Conservation (phyloP, 2,113 vertebrate species). For the Rana temporaria region DNA sequence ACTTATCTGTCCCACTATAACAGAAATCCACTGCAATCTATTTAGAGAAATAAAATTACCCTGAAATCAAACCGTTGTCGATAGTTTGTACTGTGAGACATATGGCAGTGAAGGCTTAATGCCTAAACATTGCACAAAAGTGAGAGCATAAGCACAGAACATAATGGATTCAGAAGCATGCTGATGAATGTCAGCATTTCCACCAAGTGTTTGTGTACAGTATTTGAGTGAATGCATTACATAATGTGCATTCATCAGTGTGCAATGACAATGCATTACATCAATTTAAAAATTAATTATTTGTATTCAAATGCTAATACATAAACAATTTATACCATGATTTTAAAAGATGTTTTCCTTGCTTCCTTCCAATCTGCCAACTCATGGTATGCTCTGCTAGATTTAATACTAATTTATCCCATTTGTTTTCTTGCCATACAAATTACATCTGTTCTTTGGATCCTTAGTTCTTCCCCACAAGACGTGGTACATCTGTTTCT, state of each 20-base stretch:
- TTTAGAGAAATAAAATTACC: slow-evolving; percentile 30
- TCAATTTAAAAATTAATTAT: slow-evolving; percentile 33
- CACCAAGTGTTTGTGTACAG: background rate
- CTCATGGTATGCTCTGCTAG: background rate
- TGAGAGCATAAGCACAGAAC: slow-evolving; percentile 16
- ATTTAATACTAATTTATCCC: background rate
- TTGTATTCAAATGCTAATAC: slow-evolving; percentile 18
- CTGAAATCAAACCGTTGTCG: background rate
- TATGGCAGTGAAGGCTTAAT: background rate
- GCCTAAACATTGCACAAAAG: slow-evolving; percentile 8
- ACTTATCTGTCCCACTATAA: background rate
- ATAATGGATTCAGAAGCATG: slow-evolving; percentile 45
- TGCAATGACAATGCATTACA: slow-evolving; percentile 36
- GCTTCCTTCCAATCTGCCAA: background rate
- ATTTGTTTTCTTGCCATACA: background rate
- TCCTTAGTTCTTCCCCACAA: no score
- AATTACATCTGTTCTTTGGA: background rate
- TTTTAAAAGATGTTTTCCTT: background rate
- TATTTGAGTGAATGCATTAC: slow-evolving; percentile 26
- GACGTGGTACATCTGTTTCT: no score
- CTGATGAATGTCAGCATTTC: slow-evolving; percentile 35
- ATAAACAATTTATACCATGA: background rate
- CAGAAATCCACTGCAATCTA: background rate
- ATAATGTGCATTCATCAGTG: slow-evolving; percentile 20
- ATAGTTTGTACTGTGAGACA: slow-evolving; percentile 4